Evolutionary conservation across 2,797 vertebrate genomes (phyloP).

Genomic region (Cynodonichthys magdalenae): DNA sequence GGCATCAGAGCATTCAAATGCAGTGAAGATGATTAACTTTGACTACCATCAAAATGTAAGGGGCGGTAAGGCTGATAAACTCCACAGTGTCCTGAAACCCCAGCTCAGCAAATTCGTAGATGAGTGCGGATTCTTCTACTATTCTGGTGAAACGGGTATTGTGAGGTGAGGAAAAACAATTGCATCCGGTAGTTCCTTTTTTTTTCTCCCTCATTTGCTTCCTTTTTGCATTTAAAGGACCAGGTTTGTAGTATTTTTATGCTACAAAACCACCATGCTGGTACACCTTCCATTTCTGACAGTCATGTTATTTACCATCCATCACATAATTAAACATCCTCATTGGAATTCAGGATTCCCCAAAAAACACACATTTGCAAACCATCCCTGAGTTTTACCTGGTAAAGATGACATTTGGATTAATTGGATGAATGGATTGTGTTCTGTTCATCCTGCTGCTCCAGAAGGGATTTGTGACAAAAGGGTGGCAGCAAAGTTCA

Average conservation of each 20-base stretch:
- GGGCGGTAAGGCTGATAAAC: conserved; percentile 94
- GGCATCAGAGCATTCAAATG: conserved; percentile 89
- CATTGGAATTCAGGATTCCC: neutral
- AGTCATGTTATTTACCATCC: no score
- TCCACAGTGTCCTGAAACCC: conserved; percentile 90
- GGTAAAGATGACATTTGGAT: no score
- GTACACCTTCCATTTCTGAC: neutral
- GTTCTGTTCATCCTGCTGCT: no score
- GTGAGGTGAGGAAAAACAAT: conserved; percentile 80
- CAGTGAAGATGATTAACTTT: conserved; percentile 95
- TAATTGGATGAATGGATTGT: no score
- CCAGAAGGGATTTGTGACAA: no score
- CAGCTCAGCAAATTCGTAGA: conserved; percentile 89
- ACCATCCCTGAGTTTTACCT: neutral
- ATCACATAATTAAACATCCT: neutral
- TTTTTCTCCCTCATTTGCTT: neutral
- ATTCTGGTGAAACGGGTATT: conserved; percentile 87
- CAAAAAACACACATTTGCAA: neutral
- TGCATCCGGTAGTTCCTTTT: neutral
- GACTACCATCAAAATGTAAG: conserved; percentile 99
- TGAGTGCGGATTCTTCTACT: conserved; percentile 94
- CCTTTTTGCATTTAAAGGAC: neutral
- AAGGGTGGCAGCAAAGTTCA: no score
- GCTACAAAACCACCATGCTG: no score
- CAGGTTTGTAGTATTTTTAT: neutral